Base-by-base conservation (phyloP, 2,888 invertebrate genomes). In the Sceliomorpha sp. region DNA sequence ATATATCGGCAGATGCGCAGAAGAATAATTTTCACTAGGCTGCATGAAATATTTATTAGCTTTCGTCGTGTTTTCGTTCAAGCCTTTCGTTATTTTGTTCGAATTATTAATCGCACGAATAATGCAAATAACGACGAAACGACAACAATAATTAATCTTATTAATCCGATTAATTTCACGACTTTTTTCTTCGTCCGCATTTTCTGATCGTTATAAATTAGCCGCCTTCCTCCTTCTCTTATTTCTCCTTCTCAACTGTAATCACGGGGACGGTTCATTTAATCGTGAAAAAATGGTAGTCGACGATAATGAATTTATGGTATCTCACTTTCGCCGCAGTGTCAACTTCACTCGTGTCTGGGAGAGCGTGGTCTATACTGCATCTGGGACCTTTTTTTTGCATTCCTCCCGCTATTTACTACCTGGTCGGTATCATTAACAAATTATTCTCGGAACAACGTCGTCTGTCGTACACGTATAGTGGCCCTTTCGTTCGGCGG, bases 391-490 rank as follows among this genome's bases (percentile, higher is more conserved):
- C 53, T 48, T 56, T 64, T 74, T 70, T 71, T 73, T 74, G 72
- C 78, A 75, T 74, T 72, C 76, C 72, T 37, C 60, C 24, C 39
- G 50, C 70, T 77, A 77, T 78, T 77, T 76, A 78, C 70, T 69
- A 70, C 69, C 74, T 68, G 62, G 55, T 56, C 37, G 42, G 73
- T 73, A 74, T 79, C 77, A 77, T 77, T 78, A 79, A 80, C 77
- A 75, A 79, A 80, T 80, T 76, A 77, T 80, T 77, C 77, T 50
- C 45, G 70, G 76, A 76, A 78, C 44, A 70, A 58, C 59, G 53
- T 64, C 58, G 37, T 62, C 45, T 37, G 24, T 36, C 14, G 48
- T 31, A 29, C 39, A 42, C 32, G 39, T 40, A 40, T 42, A 24
- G 42, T 37, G 42, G 37, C 29, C 26, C 48, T 24, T 58, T 51